Evolutionary conservation across 2,797 vertebrate species (phyloP).

Genomic region (Austrolebias charrua): DNA sequence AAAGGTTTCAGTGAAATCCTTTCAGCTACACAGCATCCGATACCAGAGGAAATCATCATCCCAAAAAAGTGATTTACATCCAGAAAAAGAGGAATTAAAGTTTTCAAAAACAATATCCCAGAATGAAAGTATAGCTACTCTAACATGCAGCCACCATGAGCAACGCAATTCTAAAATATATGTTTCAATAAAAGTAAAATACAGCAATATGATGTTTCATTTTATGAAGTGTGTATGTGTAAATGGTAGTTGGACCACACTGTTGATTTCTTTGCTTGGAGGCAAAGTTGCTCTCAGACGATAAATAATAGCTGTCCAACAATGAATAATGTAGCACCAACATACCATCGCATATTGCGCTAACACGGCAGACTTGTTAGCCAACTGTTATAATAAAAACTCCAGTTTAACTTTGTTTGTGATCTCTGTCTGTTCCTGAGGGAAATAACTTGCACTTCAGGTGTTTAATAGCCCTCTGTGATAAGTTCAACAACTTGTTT

Average conservation of each 20-base stretch:
- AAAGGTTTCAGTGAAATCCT: too few species aligned
- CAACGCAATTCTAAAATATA: too few species aligned
- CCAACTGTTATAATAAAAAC: background rate
- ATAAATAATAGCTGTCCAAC: slow-evolving; percentile 3
- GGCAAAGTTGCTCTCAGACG: background rate
- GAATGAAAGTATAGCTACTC: too few species aligned
- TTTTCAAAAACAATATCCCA: too few species aligned
- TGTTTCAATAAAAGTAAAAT: slow-evolving; percentile 2
- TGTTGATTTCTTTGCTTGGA: background rate
- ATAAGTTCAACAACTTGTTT: slow-evolving; percentile 9
- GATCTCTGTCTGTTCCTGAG: slow-evolving; percentile 1
- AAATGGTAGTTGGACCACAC: background rate
- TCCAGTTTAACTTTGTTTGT: slow-evolving; percentile 8
- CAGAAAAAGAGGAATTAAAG: too few species aligned
- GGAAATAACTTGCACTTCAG: slow-evolving; percentile 5
- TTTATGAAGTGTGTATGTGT: background rate
- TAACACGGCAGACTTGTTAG: slow-evolving; percentile 1
- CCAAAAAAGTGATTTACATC: too few species aligned
- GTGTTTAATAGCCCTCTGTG: slow-evolving; percentile 13
- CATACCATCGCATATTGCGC: slow-evolving; percentile 1
- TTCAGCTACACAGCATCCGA: too few species aligned
- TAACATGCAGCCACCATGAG: too few species aligned
- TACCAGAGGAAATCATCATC: too few species aligned
- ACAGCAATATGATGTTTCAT: background rate
- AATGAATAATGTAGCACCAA: background rate